Conservation (phyloP, 2,113 vertebrate genomes). For the Petroica traversi region DNA sequence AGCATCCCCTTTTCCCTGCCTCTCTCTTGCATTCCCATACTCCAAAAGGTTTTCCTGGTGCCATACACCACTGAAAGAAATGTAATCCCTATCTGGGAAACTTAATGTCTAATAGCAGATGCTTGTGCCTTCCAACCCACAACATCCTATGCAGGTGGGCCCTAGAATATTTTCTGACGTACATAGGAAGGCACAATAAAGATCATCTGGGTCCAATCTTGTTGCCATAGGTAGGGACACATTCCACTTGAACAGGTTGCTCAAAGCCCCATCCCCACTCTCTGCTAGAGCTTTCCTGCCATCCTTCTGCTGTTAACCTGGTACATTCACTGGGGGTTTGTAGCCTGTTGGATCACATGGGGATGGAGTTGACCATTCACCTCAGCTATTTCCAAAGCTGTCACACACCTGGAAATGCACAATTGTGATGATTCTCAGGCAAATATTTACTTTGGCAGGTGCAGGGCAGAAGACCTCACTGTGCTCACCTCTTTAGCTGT, state of each 20-base stretch:
- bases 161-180: too few relatives aligned
- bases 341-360: background rate
- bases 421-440: background rate
- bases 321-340: background rate
- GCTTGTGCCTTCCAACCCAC: background rate
- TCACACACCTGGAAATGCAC: slow-evolving; percentile 21
- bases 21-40: background rate
- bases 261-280: background rate
- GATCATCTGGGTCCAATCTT: background rate
- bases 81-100: background rate
- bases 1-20: background rate
- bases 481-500: background rate
- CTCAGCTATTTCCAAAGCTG: background rate
- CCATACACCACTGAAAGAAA: background rate
- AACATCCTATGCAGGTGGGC: too few relatives aligned
- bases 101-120: background rate
- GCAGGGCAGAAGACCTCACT: background rate
- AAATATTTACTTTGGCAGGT: slow-evolving; percentile 54
- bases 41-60: background rate
- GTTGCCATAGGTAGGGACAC: background rate
- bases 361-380: background rate
- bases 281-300: background rate
- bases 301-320: background rate
- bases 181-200: background rate
- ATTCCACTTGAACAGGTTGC: background rate